phyloP scores from a whole-genome alignment of 2,113 vertebrate genomes.

The Siphamia tubifer region DNA sequence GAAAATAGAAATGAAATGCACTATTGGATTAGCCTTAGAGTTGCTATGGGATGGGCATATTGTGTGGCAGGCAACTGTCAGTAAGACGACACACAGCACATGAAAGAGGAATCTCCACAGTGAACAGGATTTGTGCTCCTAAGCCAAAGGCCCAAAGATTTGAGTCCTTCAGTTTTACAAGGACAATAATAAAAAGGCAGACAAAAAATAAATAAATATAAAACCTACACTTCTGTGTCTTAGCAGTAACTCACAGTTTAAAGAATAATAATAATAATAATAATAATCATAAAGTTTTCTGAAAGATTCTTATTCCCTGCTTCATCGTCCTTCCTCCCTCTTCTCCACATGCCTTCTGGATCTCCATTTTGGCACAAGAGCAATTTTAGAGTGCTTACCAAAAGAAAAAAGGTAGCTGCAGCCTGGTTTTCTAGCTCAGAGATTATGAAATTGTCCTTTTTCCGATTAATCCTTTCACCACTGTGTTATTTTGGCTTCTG shows the following conservation, averaged over 20 bases:
- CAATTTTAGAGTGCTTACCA: constrained; percentile 20
- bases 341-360: not conserved
- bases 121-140: constrained; percentile 24
- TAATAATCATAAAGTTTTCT: constrained; percentile 2
- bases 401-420: constrained; percentile 14
- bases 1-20: constrained; percentile 53
- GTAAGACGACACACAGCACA: constrained; percentile 19
- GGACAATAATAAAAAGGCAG: constrained; percentile 11
- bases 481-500: constrained; percentile 6
- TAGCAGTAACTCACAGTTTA: constrained; percentile 28
- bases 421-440: constrained; percentile 21
- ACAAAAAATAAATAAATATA: constrained; percentile 17
- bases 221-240: constrained; percentile 8
- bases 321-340: not conserved
- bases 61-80: constrained; percentile 44
- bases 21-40: constrained; percentile 49
- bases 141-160: not conserved
- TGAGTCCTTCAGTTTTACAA: not conserved
- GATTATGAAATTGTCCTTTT: constrained; percentile 37
- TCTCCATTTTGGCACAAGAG: constrained; percentile 25
- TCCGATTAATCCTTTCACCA: constrained; percentile 43
- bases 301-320: constrained; percentile 17
- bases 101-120: constrained; percentile 15
- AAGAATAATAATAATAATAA: constrained; percentile 3
- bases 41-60: constrained; percentile 10